Conservation (phyloP, 2,797 vertebrate species). For the Oreochromis mossambicus region DNA sequence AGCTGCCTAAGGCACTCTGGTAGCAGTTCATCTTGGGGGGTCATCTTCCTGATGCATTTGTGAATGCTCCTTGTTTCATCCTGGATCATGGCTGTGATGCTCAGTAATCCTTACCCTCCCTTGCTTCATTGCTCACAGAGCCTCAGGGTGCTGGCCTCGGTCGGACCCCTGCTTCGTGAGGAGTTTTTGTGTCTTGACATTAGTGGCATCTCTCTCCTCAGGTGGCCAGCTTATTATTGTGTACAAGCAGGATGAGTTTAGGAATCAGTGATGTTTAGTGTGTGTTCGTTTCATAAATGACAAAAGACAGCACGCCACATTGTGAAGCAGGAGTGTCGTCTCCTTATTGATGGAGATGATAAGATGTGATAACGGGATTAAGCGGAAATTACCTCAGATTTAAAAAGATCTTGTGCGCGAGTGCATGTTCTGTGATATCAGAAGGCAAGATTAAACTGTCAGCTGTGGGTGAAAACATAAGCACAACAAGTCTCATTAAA, state of each 20-base stretch:
- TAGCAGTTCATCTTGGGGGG: neutral
- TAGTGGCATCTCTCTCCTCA: neutral
- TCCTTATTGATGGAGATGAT: constrained; percentile 25
- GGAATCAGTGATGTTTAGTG: neutral
- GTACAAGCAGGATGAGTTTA: neutral
- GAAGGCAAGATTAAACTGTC: constrained; percentile 19
- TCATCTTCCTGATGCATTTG: neutral
- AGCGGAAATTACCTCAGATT: constrained; percentile 36
- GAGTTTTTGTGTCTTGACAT: neutral
- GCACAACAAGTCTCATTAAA: constrained; percentile 22
- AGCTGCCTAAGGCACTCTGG: fast-evolving
- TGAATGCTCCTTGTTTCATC: neutral
- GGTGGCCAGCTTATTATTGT: neutral
- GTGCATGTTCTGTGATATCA: neutral
- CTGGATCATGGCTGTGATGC: neutral
- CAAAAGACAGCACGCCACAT: neutral
- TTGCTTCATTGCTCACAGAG: neutral
- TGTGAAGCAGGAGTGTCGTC: constrained; percentile 15
- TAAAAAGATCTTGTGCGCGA: neutral
- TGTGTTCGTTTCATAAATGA: neutral
- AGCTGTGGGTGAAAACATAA: constrained; percentile 26
- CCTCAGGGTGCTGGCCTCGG: neutral
- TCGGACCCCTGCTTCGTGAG: neutral
- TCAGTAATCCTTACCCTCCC: neutral
- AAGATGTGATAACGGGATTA: constrained; percentile 41